Evolutionary conservation across 2,797 vertebrate genomes (phyloP).

Genomic region (Artibeus lituratus): DNA sequence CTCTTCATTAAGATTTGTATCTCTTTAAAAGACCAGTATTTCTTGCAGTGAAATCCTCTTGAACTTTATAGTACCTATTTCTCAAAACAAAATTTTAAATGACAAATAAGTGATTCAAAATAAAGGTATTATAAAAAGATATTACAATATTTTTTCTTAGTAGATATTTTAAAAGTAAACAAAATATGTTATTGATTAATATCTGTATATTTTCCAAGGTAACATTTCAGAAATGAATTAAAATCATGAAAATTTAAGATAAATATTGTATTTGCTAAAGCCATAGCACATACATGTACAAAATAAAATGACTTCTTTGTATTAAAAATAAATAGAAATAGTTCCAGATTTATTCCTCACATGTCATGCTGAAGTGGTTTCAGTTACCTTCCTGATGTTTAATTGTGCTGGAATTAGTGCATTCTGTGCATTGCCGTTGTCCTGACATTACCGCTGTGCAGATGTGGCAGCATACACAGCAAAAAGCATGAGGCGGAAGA

Average conservation of each 20-base stretch:
- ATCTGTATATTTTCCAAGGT: not conserved
- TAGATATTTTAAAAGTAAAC: constrained; percentile 29
- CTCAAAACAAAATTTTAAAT: constrained; percentile 72
- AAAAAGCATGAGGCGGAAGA: not conserved
- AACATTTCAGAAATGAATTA: not conserved
- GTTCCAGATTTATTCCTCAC: not conserved
- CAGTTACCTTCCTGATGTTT: not conserved
- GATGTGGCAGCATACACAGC: not conserved
- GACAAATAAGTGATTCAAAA: constrained; percentile 66
- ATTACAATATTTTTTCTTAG: constrained; percentile 59
- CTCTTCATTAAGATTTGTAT: constrained; percentile 83
- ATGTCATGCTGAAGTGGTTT: not conserved
- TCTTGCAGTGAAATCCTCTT: constrained; percentile 75
- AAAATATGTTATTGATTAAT: not conserved
- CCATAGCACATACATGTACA: rapidly evolving
- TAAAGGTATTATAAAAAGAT: constrained; percentile 50
- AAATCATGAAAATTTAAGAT: not conserved
- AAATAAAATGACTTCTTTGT: not conserved
- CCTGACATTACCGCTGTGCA: not conserved
- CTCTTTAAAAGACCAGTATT: constrained; percentile 78
- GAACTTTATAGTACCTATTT: constrained; percentile 73
- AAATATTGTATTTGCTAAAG: not conserved
- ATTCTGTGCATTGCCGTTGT: not conserved
- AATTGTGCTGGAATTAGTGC: not conserved
- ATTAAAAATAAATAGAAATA: not conserved